Conservation (phyloP, 2,113 vertebrate genomes). For the Catagonus wagneri region DNA sequence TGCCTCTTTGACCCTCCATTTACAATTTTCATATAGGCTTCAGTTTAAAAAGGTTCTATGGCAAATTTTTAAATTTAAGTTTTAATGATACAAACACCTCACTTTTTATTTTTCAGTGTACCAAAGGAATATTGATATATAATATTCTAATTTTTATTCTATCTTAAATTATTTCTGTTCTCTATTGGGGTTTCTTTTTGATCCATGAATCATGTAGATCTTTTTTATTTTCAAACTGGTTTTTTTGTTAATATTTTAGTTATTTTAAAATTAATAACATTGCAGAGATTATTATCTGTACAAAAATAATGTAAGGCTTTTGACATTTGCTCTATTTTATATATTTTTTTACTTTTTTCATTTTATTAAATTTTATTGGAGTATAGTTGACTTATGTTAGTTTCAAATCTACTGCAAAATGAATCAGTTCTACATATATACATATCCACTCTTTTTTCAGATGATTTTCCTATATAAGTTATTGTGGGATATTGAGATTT, state of each 20-base stretch:
- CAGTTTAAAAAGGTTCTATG: background rate
- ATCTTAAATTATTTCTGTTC: too few relatives aligned
- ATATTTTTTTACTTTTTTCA: too few relatives aligned
- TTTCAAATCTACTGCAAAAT: too few relatives aligned
- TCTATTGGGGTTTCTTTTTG: background rate
- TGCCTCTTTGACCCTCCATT: background rate
- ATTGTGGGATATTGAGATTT: too few relatives aligned
- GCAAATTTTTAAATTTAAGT: background rate
- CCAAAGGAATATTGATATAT: background rate
- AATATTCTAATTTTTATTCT: background rate
- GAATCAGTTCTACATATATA: too few relatives aligned
- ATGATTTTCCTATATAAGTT: too few relatives aligned
- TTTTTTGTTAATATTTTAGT: background rate
- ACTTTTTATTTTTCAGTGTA: background rate
- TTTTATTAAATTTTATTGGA: too few relatives aligned
- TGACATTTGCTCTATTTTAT: background rate
- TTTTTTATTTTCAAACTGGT: background rate
- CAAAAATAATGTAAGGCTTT: background rate
- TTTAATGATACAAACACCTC: background rate
- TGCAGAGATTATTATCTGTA: background rate
- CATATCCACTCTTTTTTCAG: too few relatives aligned
- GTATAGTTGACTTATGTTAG: too few relatives aligned
- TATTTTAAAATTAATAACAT: background rate
- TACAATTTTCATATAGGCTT: background rate
- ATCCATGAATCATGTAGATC: background rate